phyloP scores from a whole-genome alignment of 2,797 vertebrate species.

The Poecile montanus region DNA sequence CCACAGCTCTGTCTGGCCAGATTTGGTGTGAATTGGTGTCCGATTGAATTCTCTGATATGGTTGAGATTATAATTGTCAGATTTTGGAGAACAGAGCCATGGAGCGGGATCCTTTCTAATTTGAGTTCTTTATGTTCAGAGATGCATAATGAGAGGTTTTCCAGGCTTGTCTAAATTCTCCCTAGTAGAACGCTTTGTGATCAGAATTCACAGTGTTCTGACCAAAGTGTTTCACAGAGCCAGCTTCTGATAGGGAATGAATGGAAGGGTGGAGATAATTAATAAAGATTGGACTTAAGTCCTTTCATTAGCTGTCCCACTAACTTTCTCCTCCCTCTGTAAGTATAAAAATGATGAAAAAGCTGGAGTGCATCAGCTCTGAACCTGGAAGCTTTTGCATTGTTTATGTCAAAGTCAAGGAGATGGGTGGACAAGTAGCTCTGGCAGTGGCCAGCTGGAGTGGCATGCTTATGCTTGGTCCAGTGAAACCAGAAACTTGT shows the following conservation, averaged over 20 bases:
- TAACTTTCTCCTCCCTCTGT: background rate
- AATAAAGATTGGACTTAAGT: background rate
- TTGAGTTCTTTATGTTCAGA: background rate
- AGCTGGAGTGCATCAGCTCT: background rate
- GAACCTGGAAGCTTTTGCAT: background rate
- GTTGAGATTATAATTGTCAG: background rate
- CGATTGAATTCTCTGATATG: background rate
- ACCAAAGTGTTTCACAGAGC: background rate
- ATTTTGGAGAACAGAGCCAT: background rate
- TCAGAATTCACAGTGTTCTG: background rate
- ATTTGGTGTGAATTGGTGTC: background rate
- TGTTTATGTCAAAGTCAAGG: background rate
- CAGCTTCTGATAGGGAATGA: background rate
- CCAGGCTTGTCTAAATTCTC: background rate
- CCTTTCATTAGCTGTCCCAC: background rate
- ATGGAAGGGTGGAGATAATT: background rate
- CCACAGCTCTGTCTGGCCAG: background rate
- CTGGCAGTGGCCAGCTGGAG: background rate
- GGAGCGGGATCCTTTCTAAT: background rate
- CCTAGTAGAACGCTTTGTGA: background rate
- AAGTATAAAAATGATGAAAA: background rate
- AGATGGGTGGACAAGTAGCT: background rate
- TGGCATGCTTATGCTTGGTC: accelerated
- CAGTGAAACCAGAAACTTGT: background rate
- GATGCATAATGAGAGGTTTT: background rate